These are phyloP conservation scores for Amphimedon queenslandica DNA, from an alignment of 37 sponge, comb jelly and placozoan genomes.

Conservation along the genomic window DNA sequence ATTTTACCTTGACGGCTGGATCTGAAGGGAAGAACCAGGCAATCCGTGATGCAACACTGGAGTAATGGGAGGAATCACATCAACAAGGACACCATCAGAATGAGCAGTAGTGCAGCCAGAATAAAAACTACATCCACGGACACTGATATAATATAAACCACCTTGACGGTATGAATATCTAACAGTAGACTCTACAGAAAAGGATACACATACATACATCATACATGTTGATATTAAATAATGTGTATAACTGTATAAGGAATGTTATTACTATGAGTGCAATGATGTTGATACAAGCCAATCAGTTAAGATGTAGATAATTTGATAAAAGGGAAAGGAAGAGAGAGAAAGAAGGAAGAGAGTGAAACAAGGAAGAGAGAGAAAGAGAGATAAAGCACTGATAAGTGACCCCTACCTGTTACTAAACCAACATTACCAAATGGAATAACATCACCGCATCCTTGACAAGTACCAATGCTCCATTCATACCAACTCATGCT, in stretches of 20 bases:
- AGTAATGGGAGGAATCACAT: conserved; percentile 64
- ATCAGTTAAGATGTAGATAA: no score
- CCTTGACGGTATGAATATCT: conserved; percentile 15
- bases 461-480: conserved; percentile 56
- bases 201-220: background rate
- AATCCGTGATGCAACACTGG: conserved; percentile 47
- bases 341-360: no score
- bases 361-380: no score
- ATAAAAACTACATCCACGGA: conserved; percentile 48
- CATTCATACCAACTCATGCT: conserved; percentile 34
- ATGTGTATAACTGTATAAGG: background rate
- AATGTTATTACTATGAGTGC: no score
- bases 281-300: no score
- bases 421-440: conserved; percentile 26
- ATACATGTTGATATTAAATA: background rate
- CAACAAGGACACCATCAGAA: conserved; percentile 75
- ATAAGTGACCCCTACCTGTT: conserved; percentile 46
- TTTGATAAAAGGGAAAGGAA: no score
- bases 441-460: conserved; percentile 46
- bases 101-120: conserved; percentile 30
- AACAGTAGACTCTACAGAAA: conserved; percentile 1
- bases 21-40: conserved; percentile 7
- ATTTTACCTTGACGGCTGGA: conserved; percentile 56
- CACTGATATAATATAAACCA: conserved; percentile 52
- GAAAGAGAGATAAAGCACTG: no score